phyloP scores from a whole-genome alignment of 2,888 invertebrate species.

The Thecocarcelia acutangulata region DNA sequence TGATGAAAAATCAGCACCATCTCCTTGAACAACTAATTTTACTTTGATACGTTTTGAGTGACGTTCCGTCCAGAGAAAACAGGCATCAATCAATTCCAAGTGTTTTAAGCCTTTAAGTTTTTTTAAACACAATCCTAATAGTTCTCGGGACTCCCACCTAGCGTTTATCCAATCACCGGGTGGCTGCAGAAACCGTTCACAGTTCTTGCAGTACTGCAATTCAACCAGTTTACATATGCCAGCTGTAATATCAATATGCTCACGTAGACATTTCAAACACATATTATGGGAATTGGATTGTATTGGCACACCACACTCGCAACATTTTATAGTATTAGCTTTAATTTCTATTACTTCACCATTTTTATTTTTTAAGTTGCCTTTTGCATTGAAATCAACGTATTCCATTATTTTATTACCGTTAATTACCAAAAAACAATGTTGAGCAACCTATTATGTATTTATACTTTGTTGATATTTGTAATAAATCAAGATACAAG shows the following conservation, averaged over 20 bases:
- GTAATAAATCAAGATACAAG: no score
- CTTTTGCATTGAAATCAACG: constrained; percentile 58
- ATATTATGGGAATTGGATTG: constrained; percentile 98
- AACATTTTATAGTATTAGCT: constrained; percentile 85
- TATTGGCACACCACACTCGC: constrained; percentile 95
- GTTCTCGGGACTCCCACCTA: constrained; percentile 92
- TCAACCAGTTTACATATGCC: constrained; percentile 96
- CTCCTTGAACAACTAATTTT: constrained; percentile 89
- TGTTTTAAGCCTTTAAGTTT: constrained; percentile 93
- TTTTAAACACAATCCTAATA: constrained; percentile 94
- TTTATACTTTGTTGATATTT: no score
- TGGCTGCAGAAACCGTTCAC: constrained; percentile 97
- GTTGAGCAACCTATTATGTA: no score
- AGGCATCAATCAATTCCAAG: constrained; percentile 96
- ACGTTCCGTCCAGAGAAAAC: constrained; percentile 99
- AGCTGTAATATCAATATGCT: constrained; percentile 96
- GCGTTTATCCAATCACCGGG: constrained; percentile 93
- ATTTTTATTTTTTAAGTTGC: constrained; percentile 3
- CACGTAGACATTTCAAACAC: constrained; percentile 96
- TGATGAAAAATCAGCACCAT: constrained; percentile 76
- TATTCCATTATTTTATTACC: constrained; percentile 47
- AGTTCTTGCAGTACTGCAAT: constrained; percentile 94
- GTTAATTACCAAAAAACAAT: background rate
- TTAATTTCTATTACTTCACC: constrained; percentile 26
- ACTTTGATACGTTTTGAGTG: constrained; percentile 98